These are phyloP conservation scores for Troilus luridus DNA, from an alignment of 2,888 invertebrate species.

Conservation along the genomic window DNA sequence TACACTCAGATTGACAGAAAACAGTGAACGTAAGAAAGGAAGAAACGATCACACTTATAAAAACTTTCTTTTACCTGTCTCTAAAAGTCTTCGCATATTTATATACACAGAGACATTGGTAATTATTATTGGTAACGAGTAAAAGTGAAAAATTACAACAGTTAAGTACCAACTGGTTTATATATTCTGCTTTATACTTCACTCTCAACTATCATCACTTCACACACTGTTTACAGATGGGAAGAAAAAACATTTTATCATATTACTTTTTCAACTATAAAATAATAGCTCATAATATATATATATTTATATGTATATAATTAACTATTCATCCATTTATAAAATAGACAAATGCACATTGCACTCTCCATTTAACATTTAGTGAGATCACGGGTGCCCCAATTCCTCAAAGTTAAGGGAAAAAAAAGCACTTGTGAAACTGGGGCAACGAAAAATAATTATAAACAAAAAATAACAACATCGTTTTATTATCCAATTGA, in stretches of 20 bases:
- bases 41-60: constrained; percentile 61
- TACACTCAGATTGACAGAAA: constrained; percentile 62
- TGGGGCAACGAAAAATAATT: constrained; percentile 58
- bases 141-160: constrained; percentile 63
- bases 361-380: constrained; percentile 61
- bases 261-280: constrained; percentile 59
- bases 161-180: constrained; percentile 63
- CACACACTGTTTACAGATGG: constrained; percentile 56
- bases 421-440: constrained; percentile 59
- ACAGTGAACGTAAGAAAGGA: constrained; percentile 57
- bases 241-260: constrained; percentile 54
- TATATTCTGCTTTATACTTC: constrained; percentile 45
- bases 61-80: constrained; percentile 60
- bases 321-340: constrained; percentile 64
- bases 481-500: constrained; percentile 57
- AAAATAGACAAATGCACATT: constrained; percentile 65
- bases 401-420: constrained; percentile 51
- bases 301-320: constrained; percentile 58
- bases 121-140: constrained; percentile 63
- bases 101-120: constrained; percentile 64
- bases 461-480: constrained; percentile 54
- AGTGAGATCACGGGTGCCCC: constrained; percentile 64
- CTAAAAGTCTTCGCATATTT: constrained; percentile 57
- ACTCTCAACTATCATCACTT: constrained; percentile 49
- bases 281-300: constrained; percentile 57